phyloP scores from a whole-genome alignment of 2,797 vertebrate genomes.

The Antennarius maculatus region DNA sequence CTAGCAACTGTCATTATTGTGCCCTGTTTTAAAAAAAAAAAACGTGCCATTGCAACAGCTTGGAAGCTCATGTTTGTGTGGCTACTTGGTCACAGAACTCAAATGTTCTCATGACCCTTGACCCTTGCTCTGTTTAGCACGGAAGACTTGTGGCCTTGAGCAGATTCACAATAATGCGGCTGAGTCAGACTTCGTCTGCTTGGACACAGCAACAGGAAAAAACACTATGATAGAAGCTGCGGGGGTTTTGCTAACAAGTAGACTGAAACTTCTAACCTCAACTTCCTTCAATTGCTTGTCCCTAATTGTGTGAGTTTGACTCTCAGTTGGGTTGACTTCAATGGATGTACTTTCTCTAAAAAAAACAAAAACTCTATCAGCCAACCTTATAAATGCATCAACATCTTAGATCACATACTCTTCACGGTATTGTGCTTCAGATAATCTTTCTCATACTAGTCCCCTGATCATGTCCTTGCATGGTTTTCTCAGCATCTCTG shows the following conservation, averaged over 20 bases:
- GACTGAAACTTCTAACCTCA: constrained; percentile 20
- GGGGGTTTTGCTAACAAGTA: constrained; percentile 21
- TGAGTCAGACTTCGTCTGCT: constrained; percentile 43
- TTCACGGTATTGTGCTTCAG: constrained; percentile 20
- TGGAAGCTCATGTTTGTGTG: constrained; percentile 4
- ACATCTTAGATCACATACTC: constrained; percentile 18
- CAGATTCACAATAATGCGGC: constrained; percentile 52
- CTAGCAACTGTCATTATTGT: too few species aligned
- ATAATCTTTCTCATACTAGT: constrained; percentile 56
- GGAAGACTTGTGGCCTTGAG: constrained; percentile 42
- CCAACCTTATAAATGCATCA: neutral
- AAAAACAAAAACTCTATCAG: too few species aligned
- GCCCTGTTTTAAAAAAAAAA: too few species aligned
- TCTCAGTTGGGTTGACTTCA: neutral
- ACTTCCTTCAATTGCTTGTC: constrained; percentile 9
- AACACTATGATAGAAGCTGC: constrained; percentile 56
- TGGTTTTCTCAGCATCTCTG: constrained; percentile 71
- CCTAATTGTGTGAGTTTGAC: neutral
- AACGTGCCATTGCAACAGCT: neutral
- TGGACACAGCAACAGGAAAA: constrained; percentile 55
- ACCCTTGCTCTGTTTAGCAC: constrained; percentile 56
- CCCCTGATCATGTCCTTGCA: constrained; percentile 43
- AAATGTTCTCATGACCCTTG: constrained; percentile 74
- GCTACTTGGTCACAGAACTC: constrained; percentile 28
- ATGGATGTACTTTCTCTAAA: neutral